Evolutionary conservation across 2,888 invertebrate species (phyloP).

Genomic region (Eurois occulta): DNA sequence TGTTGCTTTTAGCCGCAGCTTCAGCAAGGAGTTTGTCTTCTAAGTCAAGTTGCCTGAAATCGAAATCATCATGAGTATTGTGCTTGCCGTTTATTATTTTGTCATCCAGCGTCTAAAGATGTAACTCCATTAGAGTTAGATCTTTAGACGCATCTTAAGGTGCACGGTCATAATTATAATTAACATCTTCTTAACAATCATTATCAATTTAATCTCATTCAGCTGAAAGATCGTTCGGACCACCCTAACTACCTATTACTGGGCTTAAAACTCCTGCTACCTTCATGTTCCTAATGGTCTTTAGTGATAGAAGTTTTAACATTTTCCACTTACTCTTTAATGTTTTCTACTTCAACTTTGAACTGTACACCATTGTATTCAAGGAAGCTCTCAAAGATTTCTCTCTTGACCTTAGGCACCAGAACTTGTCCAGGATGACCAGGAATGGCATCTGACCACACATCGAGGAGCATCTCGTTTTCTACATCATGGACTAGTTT

Average conservation of each 20-base stretch:
- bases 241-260: neutral
- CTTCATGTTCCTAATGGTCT: neutral
- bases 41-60: conserved; percentile 72
- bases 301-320: neutral
- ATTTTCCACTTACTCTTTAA: conserved; percentile 77
- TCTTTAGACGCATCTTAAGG: neutral
- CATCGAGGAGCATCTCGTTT: conserved; percentile 70
- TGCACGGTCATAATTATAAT: neutral
- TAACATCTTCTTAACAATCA: neutral
- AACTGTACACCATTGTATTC: conserved; percentile 69
- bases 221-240: no score
- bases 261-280: neutral
- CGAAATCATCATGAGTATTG: neutral
- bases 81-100: neutral
- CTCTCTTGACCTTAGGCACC: conserved; percentile 70
- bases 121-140: no score
- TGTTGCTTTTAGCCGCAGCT: conserved; percentile 69
- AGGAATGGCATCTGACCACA: conserved; percentile 75
- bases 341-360: conserved; percentile 73
- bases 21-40: conserved; percentile 76
- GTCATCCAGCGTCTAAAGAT: no score
- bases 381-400: conserved; percentile 71
- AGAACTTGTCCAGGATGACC: conserved; percentile 73
- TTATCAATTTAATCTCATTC: neutral
- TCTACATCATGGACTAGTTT: conserved; percentile 71